These are phyloP conservation scores for Drosophila nikananu DNA, from an alignment of 1,140 invertebrate genomes.

Conservation along the genomic window DNA sequence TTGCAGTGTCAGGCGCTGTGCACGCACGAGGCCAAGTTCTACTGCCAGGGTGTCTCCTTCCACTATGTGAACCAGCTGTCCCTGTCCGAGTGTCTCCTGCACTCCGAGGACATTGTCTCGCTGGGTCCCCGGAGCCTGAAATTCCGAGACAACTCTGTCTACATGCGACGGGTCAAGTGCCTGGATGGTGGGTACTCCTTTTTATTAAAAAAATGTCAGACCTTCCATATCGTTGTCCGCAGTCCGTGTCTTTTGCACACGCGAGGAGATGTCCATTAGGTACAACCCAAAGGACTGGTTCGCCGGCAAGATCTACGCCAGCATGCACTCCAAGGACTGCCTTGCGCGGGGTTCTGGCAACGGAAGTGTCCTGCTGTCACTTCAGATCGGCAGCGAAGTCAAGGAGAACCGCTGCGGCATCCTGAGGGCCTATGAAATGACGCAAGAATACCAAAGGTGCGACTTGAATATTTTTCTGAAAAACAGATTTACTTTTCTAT, in stretches of 20 bases:
- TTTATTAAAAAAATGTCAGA: background rate
- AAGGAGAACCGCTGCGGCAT: slow-evolving; percentile 82
- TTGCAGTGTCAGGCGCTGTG: slow-evolving; percentile 80
- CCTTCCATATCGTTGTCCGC: background rate
- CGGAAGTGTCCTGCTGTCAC: slow-evolving; percentile 59
- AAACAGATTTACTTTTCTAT: background rate
- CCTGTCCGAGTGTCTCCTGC: slow-evolving; percentile 84
- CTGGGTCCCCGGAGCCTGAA: slow-evolving; percentile 85
- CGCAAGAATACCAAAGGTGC: slow-evolving; percentile 67
- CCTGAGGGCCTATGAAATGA: slow-evolving; percentile 81
- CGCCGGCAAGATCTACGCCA: slow-evolving; percentile 88
- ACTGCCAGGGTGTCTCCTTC: slow-evolving; percentile 82
- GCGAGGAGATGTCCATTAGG: slow-evolving; percentile 86
- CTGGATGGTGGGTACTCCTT: slow-evolving; percentile 85
- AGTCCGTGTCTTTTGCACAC: slow-evolving; percentile 88
- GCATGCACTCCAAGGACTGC: slow-evolving; percentile 87
- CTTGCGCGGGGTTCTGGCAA: slow-evolving; percentile 82
- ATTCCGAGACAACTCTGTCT: slow-evolving; percentile 73
- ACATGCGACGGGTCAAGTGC: slow-evolving; percentile 86
- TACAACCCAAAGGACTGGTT: slow-evolving; percentile 87
- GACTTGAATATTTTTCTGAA: background rate
- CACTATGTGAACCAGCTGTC: slow-evolving; percentile 60
- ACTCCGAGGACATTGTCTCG: slow-evolving; percentile 86
- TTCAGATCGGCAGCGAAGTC: slow-evolving; percentile 76
- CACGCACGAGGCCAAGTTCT: slow-evolving; percentile 75